These are phyloP conservation scores for Drosophila anceps DNA, from an alignment of 2,888 invertebrate genomes.

Conservation along the genomic window DNA sequence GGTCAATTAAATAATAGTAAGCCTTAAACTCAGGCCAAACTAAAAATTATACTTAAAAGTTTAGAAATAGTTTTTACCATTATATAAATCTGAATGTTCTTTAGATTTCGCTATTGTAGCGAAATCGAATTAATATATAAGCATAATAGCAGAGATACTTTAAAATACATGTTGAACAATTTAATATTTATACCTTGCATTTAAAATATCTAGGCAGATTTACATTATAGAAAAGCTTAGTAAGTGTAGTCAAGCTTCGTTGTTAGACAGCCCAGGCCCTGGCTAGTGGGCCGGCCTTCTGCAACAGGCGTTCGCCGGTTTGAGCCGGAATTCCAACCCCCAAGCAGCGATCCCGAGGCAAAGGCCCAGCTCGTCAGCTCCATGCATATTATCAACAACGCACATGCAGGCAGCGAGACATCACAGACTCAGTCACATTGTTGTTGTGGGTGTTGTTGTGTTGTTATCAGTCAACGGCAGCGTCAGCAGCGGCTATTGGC, in stretches of 20 bases:
- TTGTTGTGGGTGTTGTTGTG: constrained; percentile 8
- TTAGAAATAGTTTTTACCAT: no score
- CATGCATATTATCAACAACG: constrained; percentile 33
- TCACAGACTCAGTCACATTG: neutral
- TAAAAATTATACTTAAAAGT: no score
- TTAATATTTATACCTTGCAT: no score
- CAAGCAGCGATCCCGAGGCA: constrained; percentile 11
- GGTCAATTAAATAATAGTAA: no score
- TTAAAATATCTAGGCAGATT: no score
- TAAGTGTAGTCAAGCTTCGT: constrained; percentile 30
- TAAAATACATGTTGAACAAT: no score
- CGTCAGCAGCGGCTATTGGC: constrained; percentile 37
- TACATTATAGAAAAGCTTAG: neutral
- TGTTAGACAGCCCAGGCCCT: neutral
- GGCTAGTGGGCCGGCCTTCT: constrained; percentile 36
- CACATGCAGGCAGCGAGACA: constrained; percentile 26
- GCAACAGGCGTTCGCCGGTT: constrained; percentile 68
- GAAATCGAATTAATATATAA: no score
- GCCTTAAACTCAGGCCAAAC: no score
- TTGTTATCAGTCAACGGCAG: constrained; percentile 54
- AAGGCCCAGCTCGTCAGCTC: neutral
- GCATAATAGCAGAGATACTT: no score
- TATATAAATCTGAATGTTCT: no score
- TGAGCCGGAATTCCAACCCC: constrained; percentile 50
- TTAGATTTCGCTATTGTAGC: no score